Evolutionary conservation across 2,888 invertebrate genomes (phyloP).

Genomic region (Melitaea athalia): DNA sequence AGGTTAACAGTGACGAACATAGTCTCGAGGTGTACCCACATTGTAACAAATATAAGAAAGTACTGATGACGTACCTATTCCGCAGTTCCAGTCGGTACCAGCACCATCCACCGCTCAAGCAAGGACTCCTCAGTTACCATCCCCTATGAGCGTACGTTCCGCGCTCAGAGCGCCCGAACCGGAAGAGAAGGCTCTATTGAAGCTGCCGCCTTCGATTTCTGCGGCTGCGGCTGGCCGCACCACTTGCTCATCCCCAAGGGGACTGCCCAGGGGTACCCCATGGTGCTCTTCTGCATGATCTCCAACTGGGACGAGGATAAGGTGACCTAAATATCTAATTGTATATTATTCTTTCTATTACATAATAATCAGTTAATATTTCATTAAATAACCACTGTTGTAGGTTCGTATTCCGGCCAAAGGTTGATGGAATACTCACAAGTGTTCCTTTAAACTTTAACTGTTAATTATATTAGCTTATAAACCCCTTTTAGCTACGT

Average conservation of each 20-base stretch:
- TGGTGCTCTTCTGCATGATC: constrained; percentile 75
- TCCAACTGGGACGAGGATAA: constrained; percentile 75
- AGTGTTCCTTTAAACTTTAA: too few species aligned
- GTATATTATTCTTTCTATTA: too few species aligned
- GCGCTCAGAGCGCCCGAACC: constrained; percentile 78
- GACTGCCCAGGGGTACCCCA: constrained; percentile 62
- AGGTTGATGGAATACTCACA: too few species aligned
- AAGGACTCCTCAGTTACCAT: constrained; percentile 91
- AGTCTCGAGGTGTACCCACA: too few species aligned
- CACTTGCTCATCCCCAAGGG: constrained; percentile 83
- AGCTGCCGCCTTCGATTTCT: constrained; percentile 78
- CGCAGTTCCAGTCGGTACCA: constrained; percentile 85
- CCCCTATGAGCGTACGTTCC: constrained; percentile 91
- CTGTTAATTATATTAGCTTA: too few species aligned
- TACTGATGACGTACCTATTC: not conserved
- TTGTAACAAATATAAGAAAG: too few species aligned
- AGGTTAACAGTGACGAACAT: too few species aligned
- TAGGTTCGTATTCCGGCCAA: too few species aligned
- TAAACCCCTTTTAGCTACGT: too few species aligned
- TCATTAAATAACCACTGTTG: too few species aligned
- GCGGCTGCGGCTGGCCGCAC: constrained; percentile 85
- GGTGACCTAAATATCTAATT: constrained; percentile 50
- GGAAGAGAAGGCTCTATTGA: constrained; percentile 48
- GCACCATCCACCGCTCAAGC: constrained; percentile 86
- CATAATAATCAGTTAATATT: too few species aligned